Percentiles rank a stretch among this genome's conserved stretches.
Evolutionary conservation across 2,113 vertebrate genomes (phyloP).

Genomic region (Piprites chloris): DNA sequence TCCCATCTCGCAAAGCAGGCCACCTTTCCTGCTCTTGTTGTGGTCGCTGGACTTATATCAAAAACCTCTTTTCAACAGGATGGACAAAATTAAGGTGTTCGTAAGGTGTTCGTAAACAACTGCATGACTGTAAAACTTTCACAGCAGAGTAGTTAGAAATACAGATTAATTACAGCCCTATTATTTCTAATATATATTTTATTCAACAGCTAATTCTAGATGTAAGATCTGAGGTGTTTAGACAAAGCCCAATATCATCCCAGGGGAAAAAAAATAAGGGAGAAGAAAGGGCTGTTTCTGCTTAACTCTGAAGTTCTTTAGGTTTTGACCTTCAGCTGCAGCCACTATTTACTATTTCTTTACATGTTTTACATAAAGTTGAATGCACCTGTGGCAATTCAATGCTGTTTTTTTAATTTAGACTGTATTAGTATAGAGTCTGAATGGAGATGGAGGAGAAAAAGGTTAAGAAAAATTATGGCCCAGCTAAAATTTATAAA

Average conservation of each 20-base stretch:
- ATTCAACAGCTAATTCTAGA: not conserved
- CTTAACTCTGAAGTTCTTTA: not conserved
- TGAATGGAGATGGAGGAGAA: constrained; percentile 64
- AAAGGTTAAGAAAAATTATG: constrained; percentile 76
- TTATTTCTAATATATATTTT: not conserved
- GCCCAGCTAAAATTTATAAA: constrained; percentile 84
- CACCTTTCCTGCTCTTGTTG: not conserved
- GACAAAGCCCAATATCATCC: not conserved
- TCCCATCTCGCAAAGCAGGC: not conserved
- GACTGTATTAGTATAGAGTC: constrained; percentile 24
- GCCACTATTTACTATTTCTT: constrained; percentile 5
- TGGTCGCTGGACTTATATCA: fast-evolving
- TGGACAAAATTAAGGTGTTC: not conserved
- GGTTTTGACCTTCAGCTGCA: constrained; percentile 48
- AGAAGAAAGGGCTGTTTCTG: not conserved
- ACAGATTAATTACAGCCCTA: not conserved
- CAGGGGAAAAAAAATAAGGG: not conserved
- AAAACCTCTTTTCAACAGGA: not conserved
- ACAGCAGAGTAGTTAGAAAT: not conserved
- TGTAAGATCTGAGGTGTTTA: not conserved
- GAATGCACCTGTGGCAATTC: constrained; percentile 63
- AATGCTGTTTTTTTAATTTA: constrained; percentile 56
- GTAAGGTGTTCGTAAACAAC: not conserved
- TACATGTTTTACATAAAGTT: constrained; percentile 18
- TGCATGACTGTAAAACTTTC: not conserved